Evolutionary conservation across 2,797 vertebrate species (phyloP).

Genomic region (Cossypha caffra): DNA sequence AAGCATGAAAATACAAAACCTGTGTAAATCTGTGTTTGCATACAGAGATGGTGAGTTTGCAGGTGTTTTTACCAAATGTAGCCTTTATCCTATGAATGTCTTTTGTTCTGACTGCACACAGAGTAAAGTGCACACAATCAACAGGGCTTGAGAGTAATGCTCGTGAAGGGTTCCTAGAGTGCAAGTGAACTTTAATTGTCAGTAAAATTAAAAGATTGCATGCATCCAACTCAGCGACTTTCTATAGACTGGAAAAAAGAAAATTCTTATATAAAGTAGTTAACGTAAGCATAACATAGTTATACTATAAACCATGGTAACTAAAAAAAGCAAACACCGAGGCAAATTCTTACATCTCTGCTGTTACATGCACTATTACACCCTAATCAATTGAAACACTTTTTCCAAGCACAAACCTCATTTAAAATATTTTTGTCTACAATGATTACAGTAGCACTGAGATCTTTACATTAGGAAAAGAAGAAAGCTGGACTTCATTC

Average conservation of each 20-base stretch:
- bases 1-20: not conserved
- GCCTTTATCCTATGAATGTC: not conserved
- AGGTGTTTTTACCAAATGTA: not conserved
- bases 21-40: not conserved
- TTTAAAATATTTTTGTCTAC: not conserved
- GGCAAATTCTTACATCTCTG: not conserved
- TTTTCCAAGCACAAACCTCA: not conserved
- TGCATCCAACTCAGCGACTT: not conserved
- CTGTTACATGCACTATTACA: not conserved
- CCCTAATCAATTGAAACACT: not conserved
- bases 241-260: not conserved
- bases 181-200: not conserved
- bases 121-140: not conserved
- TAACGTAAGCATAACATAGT: not conserved
- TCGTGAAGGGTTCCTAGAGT: not conserved
- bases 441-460: not conserved
- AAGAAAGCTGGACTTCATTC: not conserved
- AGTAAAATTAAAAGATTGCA: not conserved
- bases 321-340: not conserved
- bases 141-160: not conserved
- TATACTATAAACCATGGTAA: not conserved
- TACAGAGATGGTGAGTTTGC: not conserved
- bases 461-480: not conserved
- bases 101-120: not conserved
- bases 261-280: not conserved